Conservation (phyloP, 2,888 invertebrate species). For the Trilocha varians region DNA sequence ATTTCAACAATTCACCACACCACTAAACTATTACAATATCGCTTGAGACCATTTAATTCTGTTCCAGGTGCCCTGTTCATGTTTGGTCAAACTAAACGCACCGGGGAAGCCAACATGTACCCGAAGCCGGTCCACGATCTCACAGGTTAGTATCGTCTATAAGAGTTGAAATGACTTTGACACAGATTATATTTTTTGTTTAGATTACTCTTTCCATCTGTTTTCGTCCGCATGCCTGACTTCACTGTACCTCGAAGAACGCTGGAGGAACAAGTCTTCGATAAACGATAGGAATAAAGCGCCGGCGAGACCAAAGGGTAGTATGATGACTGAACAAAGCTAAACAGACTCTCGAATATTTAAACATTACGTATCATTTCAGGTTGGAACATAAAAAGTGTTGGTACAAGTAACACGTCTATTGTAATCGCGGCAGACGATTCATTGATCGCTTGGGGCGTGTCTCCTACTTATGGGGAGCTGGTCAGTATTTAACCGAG, state of each 20-base stretch:
- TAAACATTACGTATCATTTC: slow-evolving; percentile 4
- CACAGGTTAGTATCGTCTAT: slow-evolving; percentile 61
- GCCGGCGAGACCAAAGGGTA: no score
- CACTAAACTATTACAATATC: no score
- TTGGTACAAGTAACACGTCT: slow-evolving; percentile 88
- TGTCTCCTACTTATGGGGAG: slow-evolving; percentile 95
- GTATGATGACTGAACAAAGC: no score
- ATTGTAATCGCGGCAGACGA: slow-evolving; percentile 92
- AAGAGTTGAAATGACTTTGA: not conserved
- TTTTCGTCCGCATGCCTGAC: no score
- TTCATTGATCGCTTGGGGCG: slow-evolving; percentile 92
- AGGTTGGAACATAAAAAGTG: slow-evolving; percentile 91
- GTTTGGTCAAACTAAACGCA: slow-evolving; percentile 93
- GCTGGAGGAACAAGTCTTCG: no score
- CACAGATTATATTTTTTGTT: no score
- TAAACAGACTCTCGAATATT: no score
- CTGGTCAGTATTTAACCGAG: slow-evolving; percentile 69
- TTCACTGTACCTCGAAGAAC: no score
- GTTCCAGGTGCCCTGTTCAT: slow-evolving; percentile 78
- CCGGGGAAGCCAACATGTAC: slow-evolving; percentile 97
- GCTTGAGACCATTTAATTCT: no score
- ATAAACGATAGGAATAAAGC: no score
- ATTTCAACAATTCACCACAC: no score
- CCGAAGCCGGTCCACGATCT: slow-evolving; percentile 95
- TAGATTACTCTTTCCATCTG: no score